A percentile compares a stretch with the other conserved stretches of the same genome.
Conservation (phyloP, 2,113 vertebrate genomes). For the Cynocephalus volans region DNA sequence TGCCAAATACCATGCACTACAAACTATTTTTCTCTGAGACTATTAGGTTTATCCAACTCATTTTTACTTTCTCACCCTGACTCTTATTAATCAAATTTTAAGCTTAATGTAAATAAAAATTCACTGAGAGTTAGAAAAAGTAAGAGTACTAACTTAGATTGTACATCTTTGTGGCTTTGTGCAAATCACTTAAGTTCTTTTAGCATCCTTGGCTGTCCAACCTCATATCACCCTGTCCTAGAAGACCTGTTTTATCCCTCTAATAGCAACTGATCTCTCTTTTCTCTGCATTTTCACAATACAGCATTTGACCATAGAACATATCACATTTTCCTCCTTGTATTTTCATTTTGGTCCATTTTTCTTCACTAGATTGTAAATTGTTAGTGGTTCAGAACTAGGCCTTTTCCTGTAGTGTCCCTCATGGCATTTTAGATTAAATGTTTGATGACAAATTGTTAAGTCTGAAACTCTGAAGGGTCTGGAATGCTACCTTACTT, state of each 20-base stretch:
- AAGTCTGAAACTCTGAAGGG: background rate
- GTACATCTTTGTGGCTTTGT: background rate
- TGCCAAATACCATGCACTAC: background rate
- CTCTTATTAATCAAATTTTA: background rate
- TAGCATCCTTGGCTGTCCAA: background rate
- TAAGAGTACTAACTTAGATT: background rate
- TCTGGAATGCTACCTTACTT: background rate
- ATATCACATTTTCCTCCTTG: background rate
- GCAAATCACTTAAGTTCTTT: background rate
- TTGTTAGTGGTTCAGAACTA: background rate
- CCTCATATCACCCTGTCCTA: background rate
- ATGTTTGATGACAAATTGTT: background rate
- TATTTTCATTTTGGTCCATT: background rate
- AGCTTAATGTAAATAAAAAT: background rate
- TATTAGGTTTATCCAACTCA: background rate
- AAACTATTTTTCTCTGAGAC: background rate
- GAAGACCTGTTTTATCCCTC: background rate
- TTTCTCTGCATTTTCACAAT: background rate
- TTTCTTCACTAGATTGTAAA: background rate
- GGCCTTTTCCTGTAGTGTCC: background rate
- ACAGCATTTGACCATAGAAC: background rate
- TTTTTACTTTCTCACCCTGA: conserved; percentile 23
- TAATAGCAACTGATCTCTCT: background rate
- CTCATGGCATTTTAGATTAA: conserved; percentile 19
- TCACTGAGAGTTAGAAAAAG: background rate